Evolutionary conservation across 2,888 invertebrate genomes (phyloP).

Genomic region (Sussaba pulchella): DNA sequence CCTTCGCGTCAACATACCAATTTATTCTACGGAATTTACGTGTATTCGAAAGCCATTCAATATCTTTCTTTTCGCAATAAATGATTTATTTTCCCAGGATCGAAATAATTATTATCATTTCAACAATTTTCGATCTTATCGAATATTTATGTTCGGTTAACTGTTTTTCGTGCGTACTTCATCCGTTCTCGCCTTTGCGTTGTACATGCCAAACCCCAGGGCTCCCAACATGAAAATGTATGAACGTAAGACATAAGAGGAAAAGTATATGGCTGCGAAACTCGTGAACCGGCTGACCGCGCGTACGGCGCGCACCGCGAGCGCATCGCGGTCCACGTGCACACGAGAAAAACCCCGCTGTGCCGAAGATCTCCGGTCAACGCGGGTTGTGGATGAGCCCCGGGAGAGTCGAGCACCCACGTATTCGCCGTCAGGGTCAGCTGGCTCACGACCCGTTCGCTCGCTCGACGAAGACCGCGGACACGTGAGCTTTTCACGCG

Average conservation of each 20-base stretch:
- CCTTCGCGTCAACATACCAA: no score
- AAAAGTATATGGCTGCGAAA: conserved; percentile 32
- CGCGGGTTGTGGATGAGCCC: conserved; percentile 37
- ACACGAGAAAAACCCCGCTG: conserved; percentile 41
- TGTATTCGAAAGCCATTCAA: no score
- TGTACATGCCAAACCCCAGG: neutral
- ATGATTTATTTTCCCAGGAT: no score
- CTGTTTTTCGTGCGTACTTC: conserved; percentile 3
- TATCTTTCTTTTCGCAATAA: no score
- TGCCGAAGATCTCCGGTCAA: conserved; percentile 49
- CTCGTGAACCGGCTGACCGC: conserved; percentile 54
- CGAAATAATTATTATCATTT: no score
- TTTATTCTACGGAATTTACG: no score
- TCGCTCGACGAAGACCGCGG: conserved; percentile 22
- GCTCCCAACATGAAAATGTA: conserved; percentile 14
- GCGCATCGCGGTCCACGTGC: conserved; percentile 41
- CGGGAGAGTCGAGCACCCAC: conserved; percentile 53
- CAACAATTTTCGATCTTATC: neutral
- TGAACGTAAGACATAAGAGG: conserved; percentile 1
- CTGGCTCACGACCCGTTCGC: conserved; percentile 60
- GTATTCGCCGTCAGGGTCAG: conserved; percentile 60
- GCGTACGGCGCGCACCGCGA: conserved; percentile 17
- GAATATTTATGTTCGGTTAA: no score
- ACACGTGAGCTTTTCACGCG: conserved; percentile 60
- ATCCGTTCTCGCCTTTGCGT: neutral